A percentile compares a stretch with the other conserved stretches of the same genome.
phyloP scores from a whole-genome alignment of 2,888 invertebrate species.

The Dromius quadrimaculatus region DNA sequence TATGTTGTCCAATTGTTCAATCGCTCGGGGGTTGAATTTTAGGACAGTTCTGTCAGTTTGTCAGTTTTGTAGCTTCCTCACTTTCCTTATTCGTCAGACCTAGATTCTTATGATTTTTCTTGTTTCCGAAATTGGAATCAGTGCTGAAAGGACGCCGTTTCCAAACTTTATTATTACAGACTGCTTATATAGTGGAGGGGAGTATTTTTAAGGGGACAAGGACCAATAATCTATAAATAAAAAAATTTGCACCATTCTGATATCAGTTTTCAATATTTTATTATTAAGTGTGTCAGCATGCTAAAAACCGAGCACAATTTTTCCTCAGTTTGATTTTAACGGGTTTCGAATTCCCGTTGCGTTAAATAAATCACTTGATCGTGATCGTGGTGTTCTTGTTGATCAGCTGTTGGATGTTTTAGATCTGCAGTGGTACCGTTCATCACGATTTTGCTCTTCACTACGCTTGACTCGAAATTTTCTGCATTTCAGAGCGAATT shows the following conservation, averaged over 20 bases:
- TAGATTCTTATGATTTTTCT: too few species aligned
- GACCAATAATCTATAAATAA: too few species aligned
- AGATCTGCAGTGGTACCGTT: slow-evolving; percentile 17
- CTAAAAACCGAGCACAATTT: background rate
- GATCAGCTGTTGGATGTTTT: background rate
- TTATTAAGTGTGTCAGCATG: background rate
- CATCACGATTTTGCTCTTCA: slow-evolving; percentile 11
- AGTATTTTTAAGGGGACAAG: too few species aligned
- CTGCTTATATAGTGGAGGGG: too few species aligned
- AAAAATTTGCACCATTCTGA: background rate
- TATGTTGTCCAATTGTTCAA: too few species aligned
- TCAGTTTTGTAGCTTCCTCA: too few species aligned
- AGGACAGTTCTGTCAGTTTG: too few species aligned
- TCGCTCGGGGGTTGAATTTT: too few species aligned
- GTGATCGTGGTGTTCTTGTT: slow-evolving; percentile 12
- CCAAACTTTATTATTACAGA: too few species aligned
- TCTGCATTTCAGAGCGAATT: background rate
- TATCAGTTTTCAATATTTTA: background rate
- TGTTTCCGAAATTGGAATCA: too few species aligned
- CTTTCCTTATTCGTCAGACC: too few species aligned
- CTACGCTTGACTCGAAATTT: background rate
- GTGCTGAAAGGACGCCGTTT: too few species aligned
- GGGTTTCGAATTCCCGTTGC: slow-evolving; percentile 28
- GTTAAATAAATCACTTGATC: slow-evolving; percentile 25
- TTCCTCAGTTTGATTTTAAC: slow-evolving; percentile 6